phyloP scores from a whole-genome alignment of 1,140 invertebrate genomes.

The Muscidifurax raptorellus region DNA sequence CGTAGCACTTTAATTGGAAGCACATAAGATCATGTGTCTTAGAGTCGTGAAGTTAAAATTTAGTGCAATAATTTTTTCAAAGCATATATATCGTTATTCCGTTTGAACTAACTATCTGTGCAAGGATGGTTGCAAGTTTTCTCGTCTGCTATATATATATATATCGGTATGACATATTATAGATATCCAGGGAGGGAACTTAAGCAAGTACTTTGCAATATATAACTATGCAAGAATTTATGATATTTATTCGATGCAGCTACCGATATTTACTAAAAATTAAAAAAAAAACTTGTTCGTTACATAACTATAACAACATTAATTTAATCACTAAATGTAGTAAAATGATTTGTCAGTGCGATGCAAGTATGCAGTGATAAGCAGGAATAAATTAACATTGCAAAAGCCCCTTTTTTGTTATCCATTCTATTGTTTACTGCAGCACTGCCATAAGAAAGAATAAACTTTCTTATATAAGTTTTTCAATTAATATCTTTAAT shows the following conservation, averaged over 20 bases:
- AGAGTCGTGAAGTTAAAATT: too few relatives aligned
- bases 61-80: too few relatives aligned
- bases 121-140: too few relatives aligned
- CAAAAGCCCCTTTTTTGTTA: background rate
- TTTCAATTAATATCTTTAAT: background rate
- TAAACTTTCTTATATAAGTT: background rate
- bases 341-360: background rate
- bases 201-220: background rate
- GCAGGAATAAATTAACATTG: background rate
- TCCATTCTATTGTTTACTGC: background rate
- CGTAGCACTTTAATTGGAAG: too few relatives aligned
- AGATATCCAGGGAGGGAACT: too few relatives aligned
- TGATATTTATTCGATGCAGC: background rate
- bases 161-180: too few relatives aligned
- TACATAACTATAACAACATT: background rate
- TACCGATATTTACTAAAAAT: background rate
- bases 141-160: too few relatives aligned
- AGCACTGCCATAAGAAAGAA: slow-evolving; percentile 27
- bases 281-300: background rate
- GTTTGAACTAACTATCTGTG: too few relatives aligned
- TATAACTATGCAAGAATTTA: too few relatives aligned
- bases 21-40: too few relatives aligned
- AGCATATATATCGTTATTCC: too few relatives aligned
- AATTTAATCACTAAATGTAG: background rate
- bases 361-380: background rate